A percentile compares a stretch with the other conserved stretches of the same genome.
Conservation (phyloP, 30 jellyfish, hydroid and myxozoan genomes). For the Chironex yamaguchii region DNA sequence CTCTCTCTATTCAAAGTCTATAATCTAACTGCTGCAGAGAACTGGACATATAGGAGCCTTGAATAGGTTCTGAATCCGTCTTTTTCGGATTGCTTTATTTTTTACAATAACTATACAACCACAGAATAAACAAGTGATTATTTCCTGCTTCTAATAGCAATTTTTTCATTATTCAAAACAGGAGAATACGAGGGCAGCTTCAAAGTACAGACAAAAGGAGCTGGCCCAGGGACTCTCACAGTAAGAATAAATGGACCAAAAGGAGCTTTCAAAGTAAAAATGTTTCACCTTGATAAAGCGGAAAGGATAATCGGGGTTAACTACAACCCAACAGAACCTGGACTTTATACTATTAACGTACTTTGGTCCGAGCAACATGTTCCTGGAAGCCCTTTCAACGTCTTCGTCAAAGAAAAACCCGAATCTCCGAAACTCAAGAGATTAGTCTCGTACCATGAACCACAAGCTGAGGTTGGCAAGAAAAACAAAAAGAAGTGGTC, state of each 20-base stretch:
- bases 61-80: no score
- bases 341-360: neutral
- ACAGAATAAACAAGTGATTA: no score
- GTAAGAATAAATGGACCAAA: neutral
- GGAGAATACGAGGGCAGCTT: neutral
- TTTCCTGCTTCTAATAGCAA: no score
- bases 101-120: no score
- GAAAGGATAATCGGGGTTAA: neutral
- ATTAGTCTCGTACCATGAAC: neutral
- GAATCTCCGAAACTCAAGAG: neutral
- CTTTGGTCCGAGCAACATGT: neutral
- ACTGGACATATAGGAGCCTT: no score
- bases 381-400: neutral
- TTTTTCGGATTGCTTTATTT: no score
- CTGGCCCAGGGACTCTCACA: neutral
- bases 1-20: no score
- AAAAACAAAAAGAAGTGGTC: neutral
- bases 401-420: neutral
- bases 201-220: neutral
- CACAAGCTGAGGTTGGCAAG: neutral
- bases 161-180: no score
- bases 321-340: neutral
- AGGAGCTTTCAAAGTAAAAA: neutral
- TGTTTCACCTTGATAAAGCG: neutral
- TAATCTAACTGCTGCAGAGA: no score